A percentile compares a stretch with the other conserved stretches of the same genome.
phyloP scores from a whole-genome alignment of 2,888 invertebrate genomes.

The Drosophila paranaensis region DNA sequence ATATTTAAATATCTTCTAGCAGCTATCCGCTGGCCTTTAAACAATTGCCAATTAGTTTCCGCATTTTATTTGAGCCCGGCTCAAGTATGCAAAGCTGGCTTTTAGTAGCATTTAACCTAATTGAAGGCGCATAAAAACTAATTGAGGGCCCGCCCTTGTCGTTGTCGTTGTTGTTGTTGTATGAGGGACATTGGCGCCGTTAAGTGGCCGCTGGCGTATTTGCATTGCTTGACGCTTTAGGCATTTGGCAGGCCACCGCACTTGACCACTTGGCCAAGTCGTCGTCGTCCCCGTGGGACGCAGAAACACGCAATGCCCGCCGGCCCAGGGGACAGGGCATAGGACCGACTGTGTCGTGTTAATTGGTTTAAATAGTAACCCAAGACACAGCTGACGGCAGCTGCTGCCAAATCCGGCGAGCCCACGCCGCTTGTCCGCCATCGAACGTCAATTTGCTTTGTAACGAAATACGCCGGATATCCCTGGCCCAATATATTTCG shows the following conservation, averaged over 20 bases:
- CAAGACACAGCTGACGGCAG: constrained; percentile 53
- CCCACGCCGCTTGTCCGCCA: constrained; percentile 33
- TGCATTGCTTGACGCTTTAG: constrained; percentile 57
- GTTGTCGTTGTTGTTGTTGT: not conserved
- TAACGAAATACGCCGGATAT: constrained; percentile 58
- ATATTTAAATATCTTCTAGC: not conserved
- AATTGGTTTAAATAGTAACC: constrained; percentile 79
- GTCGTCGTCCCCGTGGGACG: constrained; percentile 41
- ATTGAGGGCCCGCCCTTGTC: constrained; percentile 40
- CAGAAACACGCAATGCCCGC: not conserved
- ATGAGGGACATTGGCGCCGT: constrained; percentile 36
- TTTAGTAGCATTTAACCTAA: constrained; percentile 42
- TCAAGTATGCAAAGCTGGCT: constrained; percentile 35
- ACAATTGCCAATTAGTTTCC: not conserved
- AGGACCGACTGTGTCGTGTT: constrained; percentile 49
- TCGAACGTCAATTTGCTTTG: constrained; percentile 76
- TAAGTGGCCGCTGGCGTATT: constrained; percentile 70
- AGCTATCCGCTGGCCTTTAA: not conserved
- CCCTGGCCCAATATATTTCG: not conserved
- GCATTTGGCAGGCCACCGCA: constrained; percentile 35
- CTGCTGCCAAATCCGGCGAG: constrained; percentile 58
- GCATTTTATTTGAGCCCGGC: not conserved
- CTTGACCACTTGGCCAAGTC: constrained; percentile 37
- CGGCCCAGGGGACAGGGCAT: not conserved
- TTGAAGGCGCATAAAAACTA: constrained; percentile 49